phyloP scores from a whole-genome alignment of 1,140 invertebrate genomes.

The Penaeus japonicus region DNA sequence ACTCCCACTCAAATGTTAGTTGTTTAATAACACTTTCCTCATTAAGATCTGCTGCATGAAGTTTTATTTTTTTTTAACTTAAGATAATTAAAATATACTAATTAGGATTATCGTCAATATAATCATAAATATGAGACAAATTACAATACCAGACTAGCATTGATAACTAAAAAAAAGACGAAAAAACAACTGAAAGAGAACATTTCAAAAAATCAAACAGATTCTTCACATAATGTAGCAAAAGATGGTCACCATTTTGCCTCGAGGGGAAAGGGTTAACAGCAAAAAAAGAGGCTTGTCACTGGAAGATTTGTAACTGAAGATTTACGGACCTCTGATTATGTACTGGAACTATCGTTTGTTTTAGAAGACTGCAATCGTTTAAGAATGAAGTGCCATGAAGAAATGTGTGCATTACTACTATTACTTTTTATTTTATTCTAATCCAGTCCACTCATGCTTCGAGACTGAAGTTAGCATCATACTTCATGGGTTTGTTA shows the following conservation, averaged over 20 bases:
- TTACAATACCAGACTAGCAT: slow-evolving; percentile 23
- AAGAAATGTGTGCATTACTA: too few species aligned
- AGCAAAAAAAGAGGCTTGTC: neutral
- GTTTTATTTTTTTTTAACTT: slow-evolving; percentile 13
- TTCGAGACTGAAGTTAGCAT: too few species aligned
- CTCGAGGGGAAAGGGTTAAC: slow-evolving; percentile 16
- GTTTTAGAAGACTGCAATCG: neutral
- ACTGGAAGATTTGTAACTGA: neutral
- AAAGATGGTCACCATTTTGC: slow-evolving; percentile 3
- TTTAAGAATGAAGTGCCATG: too few species aligned
- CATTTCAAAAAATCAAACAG: too few species aligned
- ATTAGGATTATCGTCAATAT: slow-evolving; percentile 10
- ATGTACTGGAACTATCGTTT: neutral
- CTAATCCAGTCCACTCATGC: too few species aligned
- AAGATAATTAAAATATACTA: neutral
- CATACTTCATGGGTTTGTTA: too few species aligned
- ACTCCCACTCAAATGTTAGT: too few species aligned
- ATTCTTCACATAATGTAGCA: neutral
- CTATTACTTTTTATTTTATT: too few species aligned
- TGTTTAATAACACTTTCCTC: too few species aligned
- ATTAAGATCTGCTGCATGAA: neutral
- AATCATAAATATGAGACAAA: slow-evolving; percentile 15
- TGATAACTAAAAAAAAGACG: slow-evolving; percentile 11
- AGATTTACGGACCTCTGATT: neutral
- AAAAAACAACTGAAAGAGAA: too few species aligned